A percentile compares a stretch with the other conserved stretches of the same genome.
phyloP scores from a whole-genome alignment of 92 coral and sea anemone genomes.

The Heteractis magnifica region DNA sequence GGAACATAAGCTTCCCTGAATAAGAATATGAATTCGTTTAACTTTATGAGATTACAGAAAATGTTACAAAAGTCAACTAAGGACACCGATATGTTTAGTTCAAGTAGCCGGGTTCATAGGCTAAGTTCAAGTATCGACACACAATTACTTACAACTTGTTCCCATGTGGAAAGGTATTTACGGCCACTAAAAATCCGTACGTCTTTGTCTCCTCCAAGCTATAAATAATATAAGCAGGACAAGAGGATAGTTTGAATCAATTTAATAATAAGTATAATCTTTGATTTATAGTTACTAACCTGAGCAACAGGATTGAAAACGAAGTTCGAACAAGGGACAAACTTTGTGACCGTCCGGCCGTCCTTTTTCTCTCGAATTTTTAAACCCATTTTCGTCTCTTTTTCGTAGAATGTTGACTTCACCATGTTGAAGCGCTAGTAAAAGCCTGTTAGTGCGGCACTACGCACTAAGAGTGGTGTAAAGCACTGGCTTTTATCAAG shows the following conservation, averaged over 20 bases:
- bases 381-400: not conserved
- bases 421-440: not conserved
- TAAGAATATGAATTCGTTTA: too few species aligned
- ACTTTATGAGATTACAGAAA: too few species aligned
- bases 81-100: too few species aligned
- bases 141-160: not conserved
- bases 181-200: not conserved
- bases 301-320: not conserved
- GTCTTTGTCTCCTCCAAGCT: conserved; percentile 7
- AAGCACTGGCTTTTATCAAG: too few species aligned
- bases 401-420: not conserved
- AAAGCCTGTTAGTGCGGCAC: too few species aligned
- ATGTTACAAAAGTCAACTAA: too few species aligned
- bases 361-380: not conserved
- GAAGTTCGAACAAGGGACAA: not conserved
- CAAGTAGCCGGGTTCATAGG: too few species aligned
- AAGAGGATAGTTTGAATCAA: not conserved
- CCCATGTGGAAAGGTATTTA: not conserved
- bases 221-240: not conserved
- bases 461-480: too few species aligned
- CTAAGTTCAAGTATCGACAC: too few species aligned
- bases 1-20: too few species aligned
- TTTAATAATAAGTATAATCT: not conserved
- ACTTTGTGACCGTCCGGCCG: not conserved
- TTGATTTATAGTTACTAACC: not conserved